Conservation (phyloP, 2,113 vertebrate species). For the Thunnus thynnus region DNA sequence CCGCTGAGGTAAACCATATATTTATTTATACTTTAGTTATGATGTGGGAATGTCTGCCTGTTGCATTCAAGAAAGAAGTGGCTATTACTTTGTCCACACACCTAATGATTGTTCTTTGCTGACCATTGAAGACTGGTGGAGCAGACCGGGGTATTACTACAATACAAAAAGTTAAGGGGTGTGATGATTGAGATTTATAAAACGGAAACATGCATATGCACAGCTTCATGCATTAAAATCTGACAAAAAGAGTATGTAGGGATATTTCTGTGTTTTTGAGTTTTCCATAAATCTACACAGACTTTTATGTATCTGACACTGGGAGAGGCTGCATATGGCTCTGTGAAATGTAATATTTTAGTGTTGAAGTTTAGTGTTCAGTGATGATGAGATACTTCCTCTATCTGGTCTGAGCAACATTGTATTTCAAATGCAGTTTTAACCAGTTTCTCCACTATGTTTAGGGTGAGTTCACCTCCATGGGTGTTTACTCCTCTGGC, state of each 20-base stretch:
- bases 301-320: too few relatives aligned
- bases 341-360: not conserved
- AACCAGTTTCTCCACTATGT: not conserved
- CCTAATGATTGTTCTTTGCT: too few relatives aligned
- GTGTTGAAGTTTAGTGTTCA: not conserved
- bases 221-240: not conserved
- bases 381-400: not conserved
- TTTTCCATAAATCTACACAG: not conserved
- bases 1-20: conserved; percentile 86
- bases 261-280: too few relatives aligned
- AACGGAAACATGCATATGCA: too few relatives aligned
- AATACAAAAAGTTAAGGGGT: too few relatives aligned
- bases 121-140: too few relatives aligned
- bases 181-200: too few relatives aligned
- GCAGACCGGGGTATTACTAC: too few relatives aligned
- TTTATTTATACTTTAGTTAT: not conserved
- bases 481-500: conserved; percentile 96
- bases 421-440: not conserved
- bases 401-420: not conserved
- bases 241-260: not conserved
- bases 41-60: not conserved
- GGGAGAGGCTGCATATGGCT: not conserved
- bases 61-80: too few relatives aligned
- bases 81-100: not conserved
- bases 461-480: conserved; percentile 95